Percentiles rank a stretch among this genome's conserved stretches.
These are phyloP conservation scores for Nixonia krombeini DNA, from an alignment of 1,140 invertebrate species.

Conservation along the genomic window DNA sequence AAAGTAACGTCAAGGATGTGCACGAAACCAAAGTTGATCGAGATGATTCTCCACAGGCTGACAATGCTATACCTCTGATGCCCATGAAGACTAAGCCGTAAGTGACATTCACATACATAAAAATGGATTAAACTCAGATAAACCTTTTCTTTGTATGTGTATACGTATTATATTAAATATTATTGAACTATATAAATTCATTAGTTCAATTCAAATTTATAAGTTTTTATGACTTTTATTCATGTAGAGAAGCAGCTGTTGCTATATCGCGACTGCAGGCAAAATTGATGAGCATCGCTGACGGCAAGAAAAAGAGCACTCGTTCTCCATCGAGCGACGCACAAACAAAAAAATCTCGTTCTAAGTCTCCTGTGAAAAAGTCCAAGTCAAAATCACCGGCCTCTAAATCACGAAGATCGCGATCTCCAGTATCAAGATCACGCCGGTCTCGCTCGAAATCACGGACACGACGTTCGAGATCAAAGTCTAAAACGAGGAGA, in stretches of 20 bases:
- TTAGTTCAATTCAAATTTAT: too few relatives aligned
- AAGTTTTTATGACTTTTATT: too few relatives aligned
- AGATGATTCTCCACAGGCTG: constrained; percentile 64
- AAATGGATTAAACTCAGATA: too few relatives aligned
- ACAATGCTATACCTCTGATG: constrained; percentile 65
- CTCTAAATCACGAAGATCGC: constrained; percentile 57
- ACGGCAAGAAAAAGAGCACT: constrained; percentile 69
- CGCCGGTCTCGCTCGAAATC: constrained; percentile 50
- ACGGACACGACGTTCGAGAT: constrained; percentile 47
- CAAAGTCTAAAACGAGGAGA: constrained; percentile 64
- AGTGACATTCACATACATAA: constrained; percentile 39
- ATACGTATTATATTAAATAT: too few relatives aligned
- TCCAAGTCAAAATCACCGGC: constrained; percentile 63
- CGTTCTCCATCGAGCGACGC: constrained; percentile 63
- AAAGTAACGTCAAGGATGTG: constrained; percentile 60
- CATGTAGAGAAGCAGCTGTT: constrained; percentile 69
- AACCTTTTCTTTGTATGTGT: too few relatives aligned
- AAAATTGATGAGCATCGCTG: constrained; percentile 75
- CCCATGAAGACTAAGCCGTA: constrained; percentile 70
- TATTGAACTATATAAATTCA: too few relatives aligned
- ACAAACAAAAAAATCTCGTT: constrained; percentile 59
- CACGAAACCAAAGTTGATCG: constrained; percentile 62
- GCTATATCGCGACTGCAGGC: constrained; percentile 75
- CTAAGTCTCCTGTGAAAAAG: constrained; percentile 61
- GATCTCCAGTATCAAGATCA: constrained; percentile 52